Evolutionary conservation across 2,797 vertebrate species (phyloP), one percentile per base, ranked within the genome.

Genomic region (Liparis tanakae): DNA sequence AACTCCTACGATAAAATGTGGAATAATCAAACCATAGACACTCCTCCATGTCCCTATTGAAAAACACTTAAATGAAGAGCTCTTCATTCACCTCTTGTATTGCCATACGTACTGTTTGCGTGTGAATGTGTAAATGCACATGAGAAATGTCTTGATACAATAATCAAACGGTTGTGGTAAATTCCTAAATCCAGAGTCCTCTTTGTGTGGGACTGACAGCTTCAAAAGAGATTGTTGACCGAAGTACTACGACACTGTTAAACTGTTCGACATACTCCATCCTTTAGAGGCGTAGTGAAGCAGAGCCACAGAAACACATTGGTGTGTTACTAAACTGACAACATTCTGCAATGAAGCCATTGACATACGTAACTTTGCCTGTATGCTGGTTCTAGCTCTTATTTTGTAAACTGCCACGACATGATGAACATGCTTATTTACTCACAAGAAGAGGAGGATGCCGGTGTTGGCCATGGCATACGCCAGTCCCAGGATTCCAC

Each of bases 391-490:
- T 67, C 5, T 18, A 34, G n/a, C 4, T 56, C 17, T 22, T 25
- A 0, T 33, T 59, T 58, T 54, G 9, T 0, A 41, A 69, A 60
- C n/a, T 18, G 14, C 18, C 56, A 37, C 33, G 1, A 7, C 15
- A 0, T 56, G 25, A 55, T 41, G 5, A 63, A 25, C 18, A 14
- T 14, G 22, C 14, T n/a, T 14, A 39, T 70, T 70, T 83, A 96
- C 97, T 98, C 92, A 99, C 97, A 96, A 90, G 90, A 99, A 98
- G 55, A 99, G 96, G 80, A 99, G 85, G 74, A 99, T 95, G 85
- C 97, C 98, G 0, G 98, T 99, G 89, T 99, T 99, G 77, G 98
- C 98, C 98, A 99, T 99, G 83, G 98, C 98, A 2, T 98, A 99
- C 25, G 98, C 96, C 84, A 99, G 91, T 61, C 98, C 98, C 87